Base-by-base conservation (phyloP, 2,888 invertebrate species). In the Steinernema hermaphroditum region DNA sequence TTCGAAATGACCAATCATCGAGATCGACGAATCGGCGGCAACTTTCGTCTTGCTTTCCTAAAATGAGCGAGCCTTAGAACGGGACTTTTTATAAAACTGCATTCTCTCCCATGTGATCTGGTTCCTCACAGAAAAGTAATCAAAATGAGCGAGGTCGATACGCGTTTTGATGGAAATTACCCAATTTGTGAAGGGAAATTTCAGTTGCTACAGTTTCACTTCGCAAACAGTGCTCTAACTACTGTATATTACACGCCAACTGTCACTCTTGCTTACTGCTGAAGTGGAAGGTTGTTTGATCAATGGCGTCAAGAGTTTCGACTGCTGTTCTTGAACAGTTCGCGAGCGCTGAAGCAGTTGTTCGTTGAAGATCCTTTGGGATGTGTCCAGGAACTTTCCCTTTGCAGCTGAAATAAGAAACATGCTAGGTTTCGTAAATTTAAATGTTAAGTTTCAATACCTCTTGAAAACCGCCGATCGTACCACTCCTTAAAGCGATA, bases 291-390 rank as follows among this genome's bases (percentile, higher is more conserved):
- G 27, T 16, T 62, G 22, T 29, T 32, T 62, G 29, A 62, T 62
- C 29, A 62, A 34, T 16, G 62, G 12, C 32, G 22, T 24, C 34
- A 34, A 2, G 16, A 62, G 62, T 16, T 62, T 62, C 12, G 62
- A 22, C 8, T 62, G 27, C 19, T 62, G 62, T 62, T 62, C 62
- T 19, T 62, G 62, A 4, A 29, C 32, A 2, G 62, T 34, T 32
- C 62, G 29, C 16, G 62, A 62, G 4, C 62, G 29, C 19, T 62
- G 62, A 9, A 62, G 14, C 62, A 62, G 19, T n/a, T 82, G 82
- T 68, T 82, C 80, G 77, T 82, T 80, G 76, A 80, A 82, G 68
- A 82, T 82, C 9, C 78, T 70, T 62, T 80, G 80, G 2, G 82
- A 80, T 0, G 82, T 79, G 72, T 82, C 82, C 43, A 82, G 43